These are phyloP conservation scores for Rhizomys pruinosus DNA, from an alignment of 2,113 vertebrate genomes.

Conservation along the genomic window DNA sequence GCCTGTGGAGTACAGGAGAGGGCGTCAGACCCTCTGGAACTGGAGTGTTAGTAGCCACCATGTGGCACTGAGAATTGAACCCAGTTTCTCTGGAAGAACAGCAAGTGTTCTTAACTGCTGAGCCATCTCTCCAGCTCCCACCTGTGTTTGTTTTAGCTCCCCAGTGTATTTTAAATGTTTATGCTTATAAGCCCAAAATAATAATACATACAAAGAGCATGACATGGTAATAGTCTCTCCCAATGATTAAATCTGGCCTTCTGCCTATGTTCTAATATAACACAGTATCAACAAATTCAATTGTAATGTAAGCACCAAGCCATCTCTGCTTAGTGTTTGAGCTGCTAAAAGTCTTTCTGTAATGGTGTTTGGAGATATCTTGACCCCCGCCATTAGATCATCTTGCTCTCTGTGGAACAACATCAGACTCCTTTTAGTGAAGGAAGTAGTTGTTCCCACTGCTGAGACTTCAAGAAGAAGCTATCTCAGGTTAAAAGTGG, in stretches of 20 bases:
- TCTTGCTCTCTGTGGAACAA: neutral
- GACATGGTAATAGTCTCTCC: neutral
- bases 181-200: constrained; percentile 53
- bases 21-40: no score
- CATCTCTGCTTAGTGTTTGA: neutral
- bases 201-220: no score
- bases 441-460: neutral
- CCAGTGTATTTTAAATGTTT: neutral
- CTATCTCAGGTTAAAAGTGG: neutral
- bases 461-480: neutral
- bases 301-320: neutral
- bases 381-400: neutral
- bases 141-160: neutral
- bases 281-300: neutral
- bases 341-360: neutral
- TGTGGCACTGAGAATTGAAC: no score
- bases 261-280: neutral
- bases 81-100: no score
- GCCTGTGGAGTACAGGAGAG: no score
- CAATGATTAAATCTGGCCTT: neutral
- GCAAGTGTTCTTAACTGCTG: no score
- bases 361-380: neutral
- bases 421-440: neutral
- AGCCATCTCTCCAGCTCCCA: no score
- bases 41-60: no score